Conservation (phyloP, 2,888 invertebrate genomes). For the Smittia aterrima region DNA sequence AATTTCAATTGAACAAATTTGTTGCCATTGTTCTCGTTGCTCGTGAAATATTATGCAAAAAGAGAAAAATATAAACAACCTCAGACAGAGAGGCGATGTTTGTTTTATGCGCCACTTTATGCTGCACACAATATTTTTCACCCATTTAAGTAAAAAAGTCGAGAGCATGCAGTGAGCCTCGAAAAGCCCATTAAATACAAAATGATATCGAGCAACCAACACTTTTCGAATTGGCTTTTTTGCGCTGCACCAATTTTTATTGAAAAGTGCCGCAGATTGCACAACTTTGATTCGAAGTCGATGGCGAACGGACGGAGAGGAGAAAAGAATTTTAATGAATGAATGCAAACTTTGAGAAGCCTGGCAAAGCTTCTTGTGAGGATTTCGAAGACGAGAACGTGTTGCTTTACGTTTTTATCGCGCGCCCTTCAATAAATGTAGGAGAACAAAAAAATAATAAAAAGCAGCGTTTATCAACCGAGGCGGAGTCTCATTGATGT, state of each 20-base stretch:
- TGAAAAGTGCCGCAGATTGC: constrained; percentile 36
- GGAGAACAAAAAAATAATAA: not conserved
- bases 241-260: constrained; percentile 10
- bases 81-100: not conserved
- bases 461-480: not conserved
- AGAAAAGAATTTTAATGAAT: constrained; percentile 37
- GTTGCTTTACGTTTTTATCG: constrained; percentile 15
- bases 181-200: not conserved
- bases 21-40: constrained; percentile 31
- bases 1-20: constrained; percentile 36
- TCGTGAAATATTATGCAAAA: constrained; percentile 1
- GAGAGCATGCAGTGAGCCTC: not conserved
- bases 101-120: constrained; percentile 37
- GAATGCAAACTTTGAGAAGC: constrained; percentile 7
- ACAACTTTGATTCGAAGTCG: constrained; percentile 14
- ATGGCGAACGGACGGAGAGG: not conserved
- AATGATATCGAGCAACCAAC: constrained; percentile 26
- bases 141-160: not conserved
- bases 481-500: constrained; percentile 41
- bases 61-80: not conserved
- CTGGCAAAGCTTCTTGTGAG: not conserved
- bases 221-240: not conserved
- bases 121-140: constrained; percentile 10
- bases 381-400: constrained; percentile 5
- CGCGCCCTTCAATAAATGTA: constrained; percentile 6